These are phyloP conservation scores for Phasianus colchicus DNA, from an alignment of 2,113 vertebrate species.

Conservation along the genomic window DNA sequence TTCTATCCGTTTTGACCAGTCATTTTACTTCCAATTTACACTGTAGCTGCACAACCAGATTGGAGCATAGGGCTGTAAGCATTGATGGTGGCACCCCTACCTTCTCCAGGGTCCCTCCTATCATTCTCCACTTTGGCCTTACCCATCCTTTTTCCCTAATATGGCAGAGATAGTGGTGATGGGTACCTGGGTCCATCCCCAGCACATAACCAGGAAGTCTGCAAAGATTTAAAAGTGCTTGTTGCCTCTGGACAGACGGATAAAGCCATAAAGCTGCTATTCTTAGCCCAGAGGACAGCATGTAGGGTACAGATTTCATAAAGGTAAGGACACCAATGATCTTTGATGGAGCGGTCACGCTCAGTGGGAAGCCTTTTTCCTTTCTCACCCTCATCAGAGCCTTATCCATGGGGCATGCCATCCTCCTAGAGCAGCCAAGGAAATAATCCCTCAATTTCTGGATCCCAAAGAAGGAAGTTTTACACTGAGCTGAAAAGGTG, in stretches of 20 bases:
- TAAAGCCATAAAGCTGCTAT: neutral
- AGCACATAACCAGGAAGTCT: fast-evolving
- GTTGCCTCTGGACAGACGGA: neutral
- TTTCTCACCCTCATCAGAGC: neutral
- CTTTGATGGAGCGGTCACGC: fast-evolving
- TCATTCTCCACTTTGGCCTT: fast-evolving
- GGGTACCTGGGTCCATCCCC: fast-evolving
- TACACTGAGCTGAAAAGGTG: fast-evolving
- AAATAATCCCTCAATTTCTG: neutral
- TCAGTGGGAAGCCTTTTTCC: neutral
- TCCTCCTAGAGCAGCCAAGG: neutral
- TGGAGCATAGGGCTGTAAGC: neutral
- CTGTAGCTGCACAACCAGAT: neutral
- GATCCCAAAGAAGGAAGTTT: neutral
- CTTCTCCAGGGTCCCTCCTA: neutral
- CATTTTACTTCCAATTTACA: neutral
- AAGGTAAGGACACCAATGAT: neutral
- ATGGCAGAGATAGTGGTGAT: fast-evolving
- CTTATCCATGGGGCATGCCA: neutral
- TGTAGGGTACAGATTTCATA: neutral
- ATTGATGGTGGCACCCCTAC: neutral
- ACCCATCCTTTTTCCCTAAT: neutral
- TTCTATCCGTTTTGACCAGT: neutral
- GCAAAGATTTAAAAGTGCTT: neutral
- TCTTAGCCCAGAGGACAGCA: neutral